Base-by-base conservation (phyloP, 2,888 invertebrate species). In the Synergus gifuensis region DNA sequence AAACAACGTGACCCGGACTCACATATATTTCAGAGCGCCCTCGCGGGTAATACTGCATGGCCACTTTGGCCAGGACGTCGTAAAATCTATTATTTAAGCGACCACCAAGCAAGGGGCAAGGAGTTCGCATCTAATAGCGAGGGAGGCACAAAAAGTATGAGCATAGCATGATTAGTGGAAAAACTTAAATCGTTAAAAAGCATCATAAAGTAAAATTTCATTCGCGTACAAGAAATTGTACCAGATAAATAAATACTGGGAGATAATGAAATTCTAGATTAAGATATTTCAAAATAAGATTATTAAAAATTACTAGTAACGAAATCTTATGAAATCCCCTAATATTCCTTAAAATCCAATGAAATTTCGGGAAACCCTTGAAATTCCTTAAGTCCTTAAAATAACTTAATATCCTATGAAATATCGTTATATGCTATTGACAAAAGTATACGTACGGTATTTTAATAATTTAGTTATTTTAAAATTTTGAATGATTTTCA, bases 41-140 rank as follows among this genome's bases (percentile, higher is more conserved):
- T 76, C 76, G 76, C 67, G 79, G 80, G 82, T 84, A 83, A 80
- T 82, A 83, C 79, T 77, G 81, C 80, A 80, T 79, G 82, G 76
- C 82, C 85, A 84, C 83, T 84, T 86, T 83, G 85, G 79, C 81
- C 85, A 80, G 80, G 81, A 81, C 81, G 82, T 84, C 85, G 84
- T 86, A 85, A 86, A 86, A 86, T 86, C 82, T 84, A 86, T 86
- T 86, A 86, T 86, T 86, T 83, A 85, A 82, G 78, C 81, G 82
- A 69, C 78, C 81, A 79, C 76, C 83, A 80, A 82, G 79, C 79
- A 73, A 78, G 82, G 84, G 79, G 77, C 81, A 78, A 84, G 80
- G 80, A 82, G 83, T 83, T 84, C 82, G 82, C 82, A 78, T 85
- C 82, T 83, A 82, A 83, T 82, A 82, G 81, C 84, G 76, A 69